Conservation (phyloP, 2,797 vertebrate species). For the Cuniculus paca region DNA sequence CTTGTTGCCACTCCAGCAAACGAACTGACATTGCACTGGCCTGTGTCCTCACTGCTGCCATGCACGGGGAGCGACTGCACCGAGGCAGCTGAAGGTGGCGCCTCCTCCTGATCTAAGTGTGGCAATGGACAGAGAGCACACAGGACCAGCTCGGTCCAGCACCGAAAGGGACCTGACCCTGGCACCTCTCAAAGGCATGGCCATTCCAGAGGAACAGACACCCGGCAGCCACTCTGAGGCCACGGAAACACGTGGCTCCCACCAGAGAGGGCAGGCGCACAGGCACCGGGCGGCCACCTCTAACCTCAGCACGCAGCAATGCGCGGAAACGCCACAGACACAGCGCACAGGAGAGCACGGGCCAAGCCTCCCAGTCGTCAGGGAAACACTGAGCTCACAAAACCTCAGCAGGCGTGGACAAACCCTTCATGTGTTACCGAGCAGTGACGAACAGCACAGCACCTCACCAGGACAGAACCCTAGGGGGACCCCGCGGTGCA, state of each 20-base stretch:
- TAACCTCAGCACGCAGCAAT: not conserved
- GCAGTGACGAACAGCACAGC: not conserved
- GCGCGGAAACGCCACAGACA: rapidly evolving
- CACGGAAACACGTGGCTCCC: not conserved
- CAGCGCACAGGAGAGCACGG: rapidly evolving
- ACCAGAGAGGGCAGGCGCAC: not conserved
- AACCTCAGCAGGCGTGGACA: rapidly evolving
- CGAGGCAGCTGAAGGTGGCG: not conserved
- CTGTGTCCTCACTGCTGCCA: too few species aligned
- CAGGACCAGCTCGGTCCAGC: not conserved
- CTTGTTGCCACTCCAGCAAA: not conserved
- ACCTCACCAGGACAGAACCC: not conserved
- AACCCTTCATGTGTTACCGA: rapidly evolving
- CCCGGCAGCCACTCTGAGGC: not conserved
- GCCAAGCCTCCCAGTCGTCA: not conserved
- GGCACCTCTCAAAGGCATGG: not conserved
- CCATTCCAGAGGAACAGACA: not conserved
- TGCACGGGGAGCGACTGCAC: rapidly evolving
- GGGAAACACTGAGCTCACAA: rapidly evolving
- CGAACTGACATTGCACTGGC: not conserved
- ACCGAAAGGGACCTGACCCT: not conserved
- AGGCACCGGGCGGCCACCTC: not conserved
- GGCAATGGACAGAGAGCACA: not conserved
- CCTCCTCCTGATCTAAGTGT: not conserved
- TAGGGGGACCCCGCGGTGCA: not conserved